phyloP scores from a whole-genome alignment of 2,113 vertebrate genomes.

The human (Homo sapiens) region GRCh38 chr11:127212501-127213000 shows the following conservation, averaged over 20 bases:
- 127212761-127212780: neutral
- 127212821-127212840: neutral
- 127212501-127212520: neutral
- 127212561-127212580: slow-evolving; percentile 15
- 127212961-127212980: neutral
- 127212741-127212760: neutral
- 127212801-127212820: neutral
- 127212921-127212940: neutral
- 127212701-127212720: neutral
- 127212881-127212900: neutral
- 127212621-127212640: neutral
- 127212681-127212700: neutral
- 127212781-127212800: neutral
- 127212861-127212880: neutral
- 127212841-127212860: neutral
- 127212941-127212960: neutral
- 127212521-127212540: neutral
- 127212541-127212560: slow-evolving; percentile 31
- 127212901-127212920: neutral
- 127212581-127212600: neutral
- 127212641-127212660: neutral
- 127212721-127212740: neutral
- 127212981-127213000: neutral
- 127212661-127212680: neutral
- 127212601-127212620: neutral